phyloP scores from a whole-genome alignment of 2,888 invertebrate species.

The Ceramica pisi region DNA sequence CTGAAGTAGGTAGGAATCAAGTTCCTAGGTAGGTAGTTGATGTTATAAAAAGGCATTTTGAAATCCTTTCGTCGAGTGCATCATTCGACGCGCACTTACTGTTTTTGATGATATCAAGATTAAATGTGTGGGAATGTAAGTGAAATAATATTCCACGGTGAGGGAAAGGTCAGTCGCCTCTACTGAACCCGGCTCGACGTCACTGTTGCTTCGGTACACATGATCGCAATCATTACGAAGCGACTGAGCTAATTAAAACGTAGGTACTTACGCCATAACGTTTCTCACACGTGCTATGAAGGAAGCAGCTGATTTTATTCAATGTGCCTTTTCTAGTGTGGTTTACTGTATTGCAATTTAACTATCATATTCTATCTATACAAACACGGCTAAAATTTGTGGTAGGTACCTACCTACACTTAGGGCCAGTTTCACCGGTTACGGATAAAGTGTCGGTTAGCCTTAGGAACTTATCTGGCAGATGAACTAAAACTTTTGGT shows the following conservation, averaged over 20 bases:
- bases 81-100: slow-evolving; percentile 39
- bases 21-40: neutral
- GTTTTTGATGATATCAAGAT: slow-evolving; percentile 65
- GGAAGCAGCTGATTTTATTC: slow-evolving; percentile 41
- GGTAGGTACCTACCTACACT: slow-evolving; percentile 10
- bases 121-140: slow-evolving; percentile 80
- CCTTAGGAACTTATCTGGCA: too few relatives aligned
- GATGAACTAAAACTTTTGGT: too few relatives aligned
- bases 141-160: slow-evolving; percentile 78
- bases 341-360: slow-evolving; percentile 6
- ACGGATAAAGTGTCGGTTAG: too few relatives aligned
- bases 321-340: neutral
- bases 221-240: slow-evolving; percentile 69
- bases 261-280: slow-evolving; percentile 44
- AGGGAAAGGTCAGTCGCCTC: slow-evolving; percentile 79
- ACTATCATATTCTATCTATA: neutral
- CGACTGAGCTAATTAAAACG: slow-evolving; percentile 70
- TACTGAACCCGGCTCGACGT: slow-evolving; percentile 69
- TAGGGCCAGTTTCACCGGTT: too few relatives aligned
- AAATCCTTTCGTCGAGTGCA: slow-evolving; percentile 30
- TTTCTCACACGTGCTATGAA: slow-evolving; percentile 50
- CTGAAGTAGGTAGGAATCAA: too few relatives aligned
- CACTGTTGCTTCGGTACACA: slow-evolving; percentile 52
- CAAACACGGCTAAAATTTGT: neutral
- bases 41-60: slow-evolving; percentile 23